phyloP scores from a whole-genome alignment of 92 coral and sea anemone genomes.

The Virgularia gustaviana region DNA sequence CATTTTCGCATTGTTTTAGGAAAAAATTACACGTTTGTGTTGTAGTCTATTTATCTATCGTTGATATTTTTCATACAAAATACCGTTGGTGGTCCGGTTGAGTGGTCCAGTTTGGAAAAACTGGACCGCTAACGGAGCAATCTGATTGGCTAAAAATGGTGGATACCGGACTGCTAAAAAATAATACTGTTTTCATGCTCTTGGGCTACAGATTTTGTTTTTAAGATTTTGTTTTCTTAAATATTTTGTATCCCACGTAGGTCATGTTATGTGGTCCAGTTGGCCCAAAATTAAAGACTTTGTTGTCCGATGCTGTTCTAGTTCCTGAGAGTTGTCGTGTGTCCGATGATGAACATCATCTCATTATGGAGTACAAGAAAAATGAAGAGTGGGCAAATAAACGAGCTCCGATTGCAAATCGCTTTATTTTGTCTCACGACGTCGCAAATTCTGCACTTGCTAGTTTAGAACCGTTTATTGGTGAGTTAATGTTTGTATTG shows the following conservation, averaged over 20 bases:
- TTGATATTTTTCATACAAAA: too few species aligned
- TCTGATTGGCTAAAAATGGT: neutral
- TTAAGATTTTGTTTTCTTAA: neutral
- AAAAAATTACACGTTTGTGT: too few species aligned
- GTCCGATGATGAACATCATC: constrained; percentile 19
- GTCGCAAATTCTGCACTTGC: constrained; percentile 31
- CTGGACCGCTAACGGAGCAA: too few species aligned
- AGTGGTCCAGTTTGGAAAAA: too few species aligned
- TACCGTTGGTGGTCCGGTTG: too few species aligned
- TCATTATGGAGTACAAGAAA: constrained; percentile 21
- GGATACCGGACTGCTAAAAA: neutral
- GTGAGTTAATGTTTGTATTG: neutral
- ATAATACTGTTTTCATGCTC: too few species aligned
- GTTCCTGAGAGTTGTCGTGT: constrained; percentile 22
- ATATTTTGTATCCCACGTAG: neutral
- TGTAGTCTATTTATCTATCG: too few species aligned
- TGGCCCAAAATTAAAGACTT: constrained; percentile 25
- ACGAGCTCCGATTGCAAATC: constrained; percentile 24
- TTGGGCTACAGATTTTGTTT: neutral
- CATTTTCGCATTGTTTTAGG: too few species aligned
- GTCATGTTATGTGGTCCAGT: constrained; percentile 39
- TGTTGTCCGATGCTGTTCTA: neutral
- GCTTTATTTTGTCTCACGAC: constrained; percentile 38
- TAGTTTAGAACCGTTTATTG: constrained; percentile 20
- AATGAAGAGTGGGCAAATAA: constrained; percentile 20